These are phyloP conservation scores for Gari tellinella DNA, from an alignment of 2,888 invertebrate species.

Conservation along the genomic window DNA sequence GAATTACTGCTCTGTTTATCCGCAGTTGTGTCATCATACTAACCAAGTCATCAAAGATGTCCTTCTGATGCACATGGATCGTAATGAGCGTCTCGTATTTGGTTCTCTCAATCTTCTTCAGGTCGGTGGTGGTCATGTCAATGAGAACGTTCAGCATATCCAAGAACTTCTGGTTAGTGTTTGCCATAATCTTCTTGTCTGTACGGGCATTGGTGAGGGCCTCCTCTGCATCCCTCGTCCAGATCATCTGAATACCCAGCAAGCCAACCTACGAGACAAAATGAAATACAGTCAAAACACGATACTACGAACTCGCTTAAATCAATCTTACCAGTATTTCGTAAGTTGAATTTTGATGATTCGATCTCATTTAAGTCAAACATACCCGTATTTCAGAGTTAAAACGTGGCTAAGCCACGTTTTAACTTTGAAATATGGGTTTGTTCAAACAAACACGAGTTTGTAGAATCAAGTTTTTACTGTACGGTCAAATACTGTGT, in stretches of 20 bases:
- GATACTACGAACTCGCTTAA: too few relatives aligned
- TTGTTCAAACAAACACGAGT: too few relatives aligned
- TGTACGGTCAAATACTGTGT: too few relatives aligned
- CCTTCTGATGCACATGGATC: conserved; percentile 98
- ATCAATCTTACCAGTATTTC: too few relatives aligned
- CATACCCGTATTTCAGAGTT: too few relatives aligned
- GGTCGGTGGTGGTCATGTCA: conserved; percentile 96
- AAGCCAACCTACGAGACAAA: conserved; percentile 88
- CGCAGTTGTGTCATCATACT: conserved; percentile 69
- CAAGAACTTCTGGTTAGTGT: conserved; percentile 96
- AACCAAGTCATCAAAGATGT: conserved; percentile 98
- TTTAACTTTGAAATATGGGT: too few relatives aligned
- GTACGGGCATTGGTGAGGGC: conserved; percentile 95
- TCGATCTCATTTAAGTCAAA: too few relatives aligned
- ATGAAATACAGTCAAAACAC: neutral
- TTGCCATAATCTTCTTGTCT: conserved; percentile 97
- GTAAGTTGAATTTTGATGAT: too few relatives aligned
- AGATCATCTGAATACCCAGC: conserved; percentile 97
- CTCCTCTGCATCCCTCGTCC: conserved; percentile 97
- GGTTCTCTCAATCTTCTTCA: conserved; percentile 95
- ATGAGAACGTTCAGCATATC: conserved; percentile 96
- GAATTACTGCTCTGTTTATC: too few relatives aligned
- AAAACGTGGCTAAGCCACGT: too few relatives aligned
- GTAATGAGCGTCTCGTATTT: conserved; percentile 98
- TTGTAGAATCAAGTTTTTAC: too few relatives aligned